These are phyloP conservation scores for Tipula unca DNA, from an alignment of 2,888 invertebrate species.

Conservation along the genomic window DNA sequence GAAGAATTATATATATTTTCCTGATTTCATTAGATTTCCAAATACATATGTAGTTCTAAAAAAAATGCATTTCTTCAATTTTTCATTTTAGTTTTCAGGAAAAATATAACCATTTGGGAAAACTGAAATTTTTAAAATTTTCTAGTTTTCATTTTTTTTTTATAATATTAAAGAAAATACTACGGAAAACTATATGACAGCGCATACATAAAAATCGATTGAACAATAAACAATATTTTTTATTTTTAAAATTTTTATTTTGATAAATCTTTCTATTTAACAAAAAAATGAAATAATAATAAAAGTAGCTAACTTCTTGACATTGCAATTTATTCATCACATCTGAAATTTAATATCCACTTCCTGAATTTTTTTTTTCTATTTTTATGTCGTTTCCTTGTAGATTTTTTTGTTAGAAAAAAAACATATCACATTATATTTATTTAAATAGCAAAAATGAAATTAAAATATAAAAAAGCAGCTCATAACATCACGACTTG, in stretches of 20 bases:
- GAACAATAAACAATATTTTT: neutral
- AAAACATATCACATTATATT: neutral
- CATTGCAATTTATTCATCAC: slow-evolving; percentile 8
- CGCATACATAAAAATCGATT: neutral
- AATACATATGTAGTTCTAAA: neutral
- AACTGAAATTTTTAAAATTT: neutral
- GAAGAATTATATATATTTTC: neutral
- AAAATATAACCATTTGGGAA: neutral
- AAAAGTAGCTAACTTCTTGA: neutral
- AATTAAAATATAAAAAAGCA: neutral
- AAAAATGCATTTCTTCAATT: neutral
- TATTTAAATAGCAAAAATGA: neutral
- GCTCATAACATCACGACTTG: neutral
- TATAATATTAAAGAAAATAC: neutral
- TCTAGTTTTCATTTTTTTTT: neutral
- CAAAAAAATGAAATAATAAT: neutral
- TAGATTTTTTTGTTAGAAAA: neutral
- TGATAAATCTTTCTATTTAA: neutral
- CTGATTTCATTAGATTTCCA: neutral
- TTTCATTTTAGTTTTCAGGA: neutral
- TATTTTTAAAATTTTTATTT: neutral
- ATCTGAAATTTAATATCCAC: slow-evolving; percentile 14
- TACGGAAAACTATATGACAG: neutral
- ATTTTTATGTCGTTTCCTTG: neutral
- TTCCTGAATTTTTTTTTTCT: neutral